phyloP scores from a whole-genome alignment of 2,888 invertebrate genomes.

The Tubiluchus corallicola region DNA sequence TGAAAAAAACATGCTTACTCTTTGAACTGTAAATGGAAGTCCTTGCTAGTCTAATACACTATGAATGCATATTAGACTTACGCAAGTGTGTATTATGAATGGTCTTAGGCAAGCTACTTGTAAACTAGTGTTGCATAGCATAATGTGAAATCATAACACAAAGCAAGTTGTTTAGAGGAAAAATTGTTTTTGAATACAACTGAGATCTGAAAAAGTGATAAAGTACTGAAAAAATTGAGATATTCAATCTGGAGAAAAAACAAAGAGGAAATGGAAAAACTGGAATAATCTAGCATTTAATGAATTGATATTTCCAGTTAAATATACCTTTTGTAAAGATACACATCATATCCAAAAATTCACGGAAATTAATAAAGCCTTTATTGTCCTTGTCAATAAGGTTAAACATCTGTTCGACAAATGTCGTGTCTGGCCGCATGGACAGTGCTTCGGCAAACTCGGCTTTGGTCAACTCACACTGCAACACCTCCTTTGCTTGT shows the following conservation, averaged over 20 bases:
- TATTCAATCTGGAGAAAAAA: neutral
- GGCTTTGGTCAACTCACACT: constrained; percentile 35
- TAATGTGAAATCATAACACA: too few relatives aligned
- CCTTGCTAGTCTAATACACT: too few relatives aligned
- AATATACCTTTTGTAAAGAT: constrained; percentile 37
- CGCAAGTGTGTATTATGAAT: too few relatives aligned
- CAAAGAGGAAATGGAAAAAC: neutral
- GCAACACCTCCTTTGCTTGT: constrained; percentile 32
- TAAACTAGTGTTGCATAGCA: too few relatives aligned
- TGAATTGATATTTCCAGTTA: neutral
- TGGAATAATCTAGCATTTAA: neutral
- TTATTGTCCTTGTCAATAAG: constrained; percentile 39
- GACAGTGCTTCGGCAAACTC: constrained; percentile 43
- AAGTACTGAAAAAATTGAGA: neutral
- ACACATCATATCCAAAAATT: constrained; percentile 40
- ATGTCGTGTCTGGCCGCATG: constrained; percentile 37
- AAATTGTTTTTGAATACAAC: too few relatives aligned
- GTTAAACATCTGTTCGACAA: constrained; percentile 39
- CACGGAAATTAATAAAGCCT: constrained; percentile 41
- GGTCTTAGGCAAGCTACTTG: too few relatives aligned
- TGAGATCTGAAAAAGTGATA: neutral
- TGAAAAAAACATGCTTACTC: too few relatives aligned
- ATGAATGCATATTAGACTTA: too few relatives aligned
- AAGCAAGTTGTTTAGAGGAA: too few relatives aligned
- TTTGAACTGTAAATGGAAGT: too few relatives aligned